Base-by-base conservation (phyloP, 1,140 invertebrate species). In the Chlorops oryzae region DNA sequence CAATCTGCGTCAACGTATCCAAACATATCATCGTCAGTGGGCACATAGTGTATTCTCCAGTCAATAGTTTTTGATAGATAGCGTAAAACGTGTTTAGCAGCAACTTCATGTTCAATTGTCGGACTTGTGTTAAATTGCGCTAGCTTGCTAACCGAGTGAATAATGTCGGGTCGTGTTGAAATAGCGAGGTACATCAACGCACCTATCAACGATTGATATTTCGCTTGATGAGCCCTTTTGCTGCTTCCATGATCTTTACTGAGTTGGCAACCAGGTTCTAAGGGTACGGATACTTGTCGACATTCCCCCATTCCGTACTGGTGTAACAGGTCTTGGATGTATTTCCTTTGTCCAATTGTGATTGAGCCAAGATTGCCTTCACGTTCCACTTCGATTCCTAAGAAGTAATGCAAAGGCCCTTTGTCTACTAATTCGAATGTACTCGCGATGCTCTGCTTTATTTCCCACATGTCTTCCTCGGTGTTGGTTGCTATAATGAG, bases 331-430 rank as follows among this genome's bases (percentile, higher is more conserved):
- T 48, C 20, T 27, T 27, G 39, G 18, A 51, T 40, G 13, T 47
- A 52, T 32, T 41, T 17, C 3, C 3, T 4, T 24, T 47, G 44
- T 6, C 18, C 25, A 20, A 52, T 5, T 42, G 22, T 27, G 3
- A 52, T 46, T 3, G 18, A 15, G 3, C 43, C 50, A 13, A 17
- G 27, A 20, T 51, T 45, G 9, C 41, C 44, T 10, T 53, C 6
- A 51, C 54, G 50, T 3, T 32, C 47, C 28, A 73, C 63, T 51
- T 61, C 52, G 17, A 65, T 61, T 21, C 67, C 64, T 45, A 72
- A 52, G 57, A 46, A 70, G 39, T 62, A 22, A 32, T 56, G 53
- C 20, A 56, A 54, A 40, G 47, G 13, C 13, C 48, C 59, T 4
- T 45, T 20, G 12, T 63, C 54, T 24, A 54, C 63, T 3, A 70